Base-by-base conservation (phyloP, 2,888 invertebrate species). In the Amphipyra berbera region DNA sequence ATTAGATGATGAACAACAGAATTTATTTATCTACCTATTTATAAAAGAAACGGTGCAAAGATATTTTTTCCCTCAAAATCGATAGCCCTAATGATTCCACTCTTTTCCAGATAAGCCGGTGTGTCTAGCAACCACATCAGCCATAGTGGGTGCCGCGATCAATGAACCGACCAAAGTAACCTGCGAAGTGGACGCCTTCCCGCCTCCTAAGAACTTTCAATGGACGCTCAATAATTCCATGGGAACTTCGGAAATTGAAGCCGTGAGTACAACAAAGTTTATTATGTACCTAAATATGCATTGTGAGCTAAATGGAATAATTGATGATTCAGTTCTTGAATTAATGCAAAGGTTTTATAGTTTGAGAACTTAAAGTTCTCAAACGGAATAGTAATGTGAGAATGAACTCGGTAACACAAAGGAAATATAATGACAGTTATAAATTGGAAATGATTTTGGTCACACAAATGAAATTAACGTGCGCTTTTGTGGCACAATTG, bases 181-280 rank as follows among this genome's bases (percentile, higher is more conserved):
- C 50, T 98, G 98, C 88, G 97, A 97, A 89, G 98, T 98, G 47
- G 98, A 98, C 84, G 97, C 98, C 21, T 98, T 97, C 89, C 98
- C 98, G 13, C 96, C 96, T 0, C 98, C 97, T 1, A 97, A 97
- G 83, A 97, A 96, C 83, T 98, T 98, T 90, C 97, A 97, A 81
- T 98, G 98, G 98, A 96, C 97, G 33, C 97, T 98, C 88, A 98
- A 98, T 94, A 98, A 98, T 92, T 97, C 98, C 41, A 96, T 97
- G 74, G 97, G 98, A 86, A 96, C 96, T 78, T 95, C 96, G 69
- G 97, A 98, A 83, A 96, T 98, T 49, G 93, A 94, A 48, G 58
- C 90, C 69, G 95, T 94, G 78, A 88, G 90, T 79, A 56, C 13
- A 21, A 50, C 46, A 33, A 52, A 69, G 12, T 69, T 62, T 62